These are phyloP conservation scores for Synodontis membranacea DNA, from an alignment of 2,113 vertebrate genomes.

Conservation along the genomic window DNA sequence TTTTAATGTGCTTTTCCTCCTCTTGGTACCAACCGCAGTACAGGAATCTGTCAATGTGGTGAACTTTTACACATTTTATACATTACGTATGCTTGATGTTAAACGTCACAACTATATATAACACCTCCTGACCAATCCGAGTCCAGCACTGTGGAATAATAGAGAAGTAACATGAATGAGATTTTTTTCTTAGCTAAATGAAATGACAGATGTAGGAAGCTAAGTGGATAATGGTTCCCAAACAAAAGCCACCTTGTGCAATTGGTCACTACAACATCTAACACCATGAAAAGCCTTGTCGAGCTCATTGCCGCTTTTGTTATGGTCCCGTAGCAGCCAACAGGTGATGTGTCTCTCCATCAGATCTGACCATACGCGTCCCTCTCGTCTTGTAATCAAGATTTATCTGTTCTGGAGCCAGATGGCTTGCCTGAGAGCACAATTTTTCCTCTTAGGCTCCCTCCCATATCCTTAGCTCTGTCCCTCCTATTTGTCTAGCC, in stretches of 20 bases:
- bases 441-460: constrained; percentile 2
- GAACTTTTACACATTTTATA: background rate
- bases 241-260: background rate
- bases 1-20: background rate
- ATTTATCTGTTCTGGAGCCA: constrained; percentile 52
- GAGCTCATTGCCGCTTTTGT: constrained; percentile 1
- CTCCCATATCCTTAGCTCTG: constrained; percentile 26
- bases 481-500: constrained; percentile 51
- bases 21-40: background rate
- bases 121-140: background rate
- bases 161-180: background rate
- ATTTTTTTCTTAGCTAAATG: background rate
- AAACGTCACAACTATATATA: background rate
- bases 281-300: constrained; percentile 1
- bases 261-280: background rate
- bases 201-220: background rate
- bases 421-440: constrained; percentile 53
- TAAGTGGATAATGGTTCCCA: background rate
- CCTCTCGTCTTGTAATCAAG: constrained; percentile 52
- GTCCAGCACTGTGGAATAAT: background rate
- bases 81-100: background rate
- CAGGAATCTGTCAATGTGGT: background rate
- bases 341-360: constrained; percentile 23
- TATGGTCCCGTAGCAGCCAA: background rate
- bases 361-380: constrained; percentile 21